These are phyloP conservation scores for Rhyacophila evoluta DNA, from an alignment of 2,888 invertebrate species.

Conservation along the genomic window DNA sequence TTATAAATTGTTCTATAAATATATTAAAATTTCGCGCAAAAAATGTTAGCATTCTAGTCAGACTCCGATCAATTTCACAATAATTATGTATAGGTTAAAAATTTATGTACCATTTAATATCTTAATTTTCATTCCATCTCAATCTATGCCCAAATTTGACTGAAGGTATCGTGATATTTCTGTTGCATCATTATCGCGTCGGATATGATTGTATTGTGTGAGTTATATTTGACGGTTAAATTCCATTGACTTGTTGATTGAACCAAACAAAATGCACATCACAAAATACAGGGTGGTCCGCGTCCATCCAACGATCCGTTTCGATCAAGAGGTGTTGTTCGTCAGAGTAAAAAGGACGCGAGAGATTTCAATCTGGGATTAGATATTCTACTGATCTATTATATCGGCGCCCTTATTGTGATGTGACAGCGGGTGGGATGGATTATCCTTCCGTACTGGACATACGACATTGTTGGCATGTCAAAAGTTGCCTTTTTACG, in stretches of 20 bases:
- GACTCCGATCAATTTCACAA: too few species aligned
- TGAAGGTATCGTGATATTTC: not conserved
- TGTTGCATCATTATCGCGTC: not conserved
- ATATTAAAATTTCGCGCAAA: too few species aligned
- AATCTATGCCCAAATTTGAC: not conserved
- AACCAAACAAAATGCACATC: conserved; percentile 5
- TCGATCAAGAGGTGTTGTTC: not conserved
- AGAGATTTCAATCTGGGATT: not conserved
- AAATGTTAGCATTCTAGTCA: too few species aligned
- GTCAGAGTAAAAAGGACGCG: not conserved
- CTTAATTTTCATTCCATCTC: too few species aligned
- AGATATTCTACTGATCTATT: not conserved
- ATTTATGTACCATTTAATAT: too few species aligned
- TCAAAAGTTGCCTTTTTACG: not conserved
- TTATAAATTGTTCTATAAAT: too few species aligned
- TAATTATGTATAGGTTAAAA: too few species aligned
- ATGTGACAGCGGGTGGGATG: not conserved
- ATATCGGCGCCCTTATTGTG: conserved; percentile 1
- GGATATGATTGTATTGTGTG: not conserved
- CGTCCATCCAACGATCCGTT: not conserved
- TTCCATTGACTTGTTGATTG: conserved; percentile 22
- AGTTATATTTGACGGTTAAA: not conserved
- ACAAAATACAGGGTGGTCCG: not conserved
- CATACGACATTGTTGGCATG: not conserved
- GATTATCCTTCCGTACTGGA: not conserved